Conservation (phyloP, 2,113 vertebrate genomes). For the Neofelis nebulosa region DNA sequence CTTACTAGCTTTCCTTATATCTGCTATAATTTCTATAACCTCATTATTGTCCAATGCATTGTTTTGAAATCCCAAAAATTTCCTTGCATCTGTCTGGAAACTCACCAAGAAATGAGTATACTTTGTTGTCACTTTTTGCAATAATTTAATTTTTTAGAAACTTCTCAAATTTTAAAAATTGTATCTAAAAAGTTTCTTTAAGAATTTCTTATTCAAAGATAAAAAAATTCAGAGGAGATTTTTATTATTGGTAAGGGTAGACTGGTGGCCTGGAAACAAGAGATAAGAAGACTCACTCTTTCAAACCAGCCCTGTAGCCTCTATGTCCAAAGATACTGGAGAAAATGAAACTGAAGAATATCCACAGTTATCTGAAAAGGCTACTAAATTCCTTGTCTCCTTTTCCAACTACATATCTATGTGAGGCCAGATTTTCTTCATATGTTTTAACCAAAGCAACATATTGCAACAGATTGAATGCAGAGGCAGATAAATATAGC, state of each 20-base stretch:
- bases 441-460: constrained; percentile 31
- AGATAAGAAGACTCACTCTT: not conserved
- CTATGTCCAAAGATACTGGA: not conserved
- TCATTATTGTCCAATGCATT: not conserved
- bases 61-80: constrained; percentile 4
- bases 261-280: not conserved
- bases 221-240: not conserved
- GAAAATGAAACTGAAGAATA: not conserved
- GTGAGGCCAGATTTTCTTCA: constrained; percentile 49
- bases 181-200: not conserved
- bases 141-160: not conserved
- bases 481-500: constrained; percentile 20
- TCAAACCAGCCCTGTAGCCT: not conserved
- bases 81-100: not conserved
- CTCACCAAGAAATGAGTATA: not conserved
- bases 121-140: not conserved
- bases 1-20: not conserved
- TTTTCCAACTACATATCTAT: not conserved
- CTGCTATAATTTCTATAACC: not conserved
- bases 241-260: not conserved
- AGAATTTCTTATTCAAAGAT: not conserved
- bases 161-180: not conserved
- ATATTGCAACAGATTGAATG: not conserved
- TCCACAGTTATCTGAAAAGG: not conserved
- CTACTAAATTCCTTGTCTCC: constrained; percentile 10